Conservation (phyloP, 2,797 vertebrate species). For the Schizopygopsis malacanthus region DNA sequence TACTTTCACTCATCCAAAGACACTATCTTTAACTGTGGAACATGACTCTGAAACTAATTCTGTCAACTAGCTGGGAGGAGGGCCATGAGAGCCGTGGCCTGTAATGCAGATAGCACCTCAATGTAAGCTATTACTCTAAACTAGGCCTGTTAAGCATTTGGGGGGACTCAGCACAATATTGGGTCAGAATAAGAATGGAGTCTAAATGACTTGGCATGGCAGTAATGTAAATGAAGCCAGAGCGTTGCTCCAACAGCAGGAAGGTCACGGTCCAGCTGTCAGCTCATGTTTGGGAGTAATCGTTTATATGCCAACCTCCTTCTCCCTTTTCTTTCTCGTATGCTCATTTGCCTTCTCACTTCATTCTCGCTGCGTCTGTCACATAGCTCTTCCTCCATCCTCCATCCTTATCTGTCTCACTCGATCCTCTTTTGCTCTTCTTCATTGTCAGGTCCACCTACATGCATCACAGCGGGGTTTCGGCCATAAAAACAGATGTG, state of each 20-base stretch:
- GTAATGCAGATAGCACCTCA: slow-evolving; percentile 74
- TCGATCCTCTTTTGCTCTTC: slow-evolving; percentile 51
- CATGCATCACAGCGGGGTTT: slow-evolving; percentile 8
- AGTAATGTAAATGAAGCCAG: slow-evolving; percentile 78
- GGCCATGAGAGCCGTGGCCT: slow-evolving; percentile 75
- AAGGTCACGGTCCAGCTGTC: slow-evolving; percentile 80
- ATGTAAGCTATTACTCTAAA: slow-evolving; percentile 76
- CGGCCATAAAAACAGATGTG: slow-evolving; percentile 3
- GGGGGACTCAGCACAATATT: slow-evolving; percentile 66
- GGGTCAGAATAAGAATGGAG: slow-evolving; percentile 78
- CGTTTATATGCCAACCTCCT: slow-evolving; percentile 78
- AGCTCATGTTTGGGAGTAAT: slow-evolving; percentile 75
- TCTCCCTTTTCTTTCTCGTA: slow-evolving; percentile 62
- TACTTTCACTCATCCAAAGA: slow-evolving; percentile 73
- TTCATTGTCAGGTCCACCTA: slow-evolving; percentile 63
- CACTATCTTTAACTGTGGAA: slow-evolving; percentile 71
- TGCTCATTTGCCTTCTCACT: slow-evolving; percentile 62
- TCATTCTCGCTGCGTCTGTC: slow-evolving; percentile 66
- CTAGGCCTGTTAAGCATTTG: slow-evolving; percentile 67
- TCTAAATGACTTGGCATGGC: slow-evolving; percentile 83
- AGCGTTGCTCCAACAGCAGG: slow-evolving; percentile 73
- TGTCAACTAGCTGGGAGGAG: slow-evolving; percentile 66
- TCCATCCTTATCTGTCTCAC: slow-evolving; percentile 66
- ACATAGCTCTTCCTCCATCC: slow-evolving; percentile 69
- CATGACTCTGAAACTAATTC: slow-evolving; percentile 73